Conservation (phyloP, 1,140 invertebrate species). For the Aradophagus sp. region DNA sequence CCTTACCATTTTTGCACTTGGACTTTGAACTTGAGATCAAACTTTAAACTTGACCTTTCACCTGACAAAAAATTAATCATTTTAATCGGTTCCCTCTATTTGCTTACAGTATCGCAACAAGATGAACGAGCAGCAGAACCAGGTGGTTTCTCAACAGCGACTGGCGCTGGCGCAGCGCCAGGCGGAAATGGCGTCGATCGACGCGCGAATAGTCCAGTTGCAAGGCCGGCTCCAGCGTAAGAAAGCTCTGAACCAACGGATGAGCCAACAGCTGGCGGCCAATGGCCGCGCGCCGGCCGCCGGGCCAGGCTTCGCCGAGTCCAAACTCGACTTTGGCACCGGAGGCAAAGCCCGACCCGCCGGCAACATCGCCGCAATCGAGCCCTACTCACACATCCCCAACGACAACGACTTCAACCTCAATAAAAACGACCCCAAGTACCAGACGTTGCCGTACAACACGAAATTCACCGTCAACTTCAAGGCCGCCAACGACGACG, state of each 20-base stretch:
- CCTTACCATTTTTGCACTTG: too few species aligned
- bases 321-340: conserved; percentile 68
- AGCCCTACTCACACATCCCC: conserved; percentile 91
- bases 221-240: conserved; percentile 93
- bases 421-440: conserved; percentile 94
- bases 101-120: conserved; percentile 92
- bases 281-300: conserved; percentile 19
- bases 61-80: neutral
- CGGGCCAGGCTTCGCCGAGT: conserved; percentile 58
- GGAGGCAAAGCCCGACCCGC: conserved; percentile 72
- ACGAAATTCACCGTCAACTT: conserved; percentile 85
- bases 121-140: conserved; percentile 94
- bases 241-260: conserved; percentile 88
- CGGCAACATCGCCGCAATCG: conserved; percentile 90
- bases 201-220: conserved; percentile 93
- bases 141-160: conserved; percentile 87
- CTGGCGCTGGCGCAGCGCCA: conserved; percentile 89
- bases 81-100: too few species aligned
- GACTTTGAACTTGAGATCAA: neutral
- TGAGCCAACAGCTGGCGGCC: conserved; percentile 82
- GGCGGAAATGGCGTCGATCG: conserved; percentile 92
- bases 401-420: conserved; percentile 79
- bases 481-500: conserved; percentile 68
- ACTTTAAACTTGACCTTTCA: neutral
- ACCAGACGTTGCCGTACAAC: conserved; percentile 93